A percentile compares a stretch with the other conserved stretches of the same genome.
Evolutionary conservation across 2,888 invertebrate species (phyloP).

Genomic region (Syritta pipiens): DNA sequence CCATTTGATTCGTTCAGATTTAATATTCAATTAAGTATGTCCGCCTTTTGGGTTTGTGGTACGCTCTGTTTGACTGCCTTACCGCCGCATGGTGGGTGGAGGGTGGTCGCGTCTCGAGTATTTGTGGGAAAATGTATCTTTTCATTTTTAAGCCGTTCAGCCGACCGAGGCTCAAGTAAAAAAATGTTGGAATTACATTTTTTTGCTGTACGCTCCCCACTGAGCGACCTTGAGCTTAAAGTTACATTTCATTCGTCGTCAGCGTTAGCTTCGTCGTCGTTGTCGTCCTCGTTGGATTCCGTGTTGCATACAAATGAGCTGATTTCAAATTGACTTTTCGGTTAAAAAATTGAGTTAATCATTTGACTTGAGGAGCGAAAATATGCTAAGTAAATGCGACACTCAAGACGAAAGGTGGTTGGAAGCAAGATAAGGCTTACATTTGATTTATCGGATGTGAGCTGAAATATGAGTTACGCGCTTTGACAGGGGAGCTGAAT

Average conservation of each 20-base stretch:
- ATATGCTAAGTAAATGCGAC: slow-evolving; percentile 23
- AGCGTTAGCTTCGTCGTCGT: no score
- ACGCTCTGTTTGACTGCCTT: background rate
- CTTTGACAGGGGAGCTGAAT: no score
- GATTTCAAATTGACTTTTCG: slow-evolving; percentile 48
- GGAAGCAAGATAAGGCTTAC: background rate
- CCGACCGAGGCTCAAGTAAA: background rate
- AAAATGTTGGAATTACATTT: background rate
- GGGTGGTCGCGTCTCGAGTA: no score
- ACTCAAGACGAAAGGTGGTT: background rate
- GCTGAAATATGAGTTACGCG: background rate
- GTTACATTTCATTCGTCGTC: no score
- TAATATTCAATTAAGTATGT: slow-evolving; percentile 67
- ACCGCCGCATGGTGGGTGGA: no score
- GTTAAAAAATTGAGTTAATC: slow-evolving; percentile 43
- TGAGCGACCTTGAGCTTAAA: background rate
- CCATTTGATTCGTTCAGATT: slow-evolving; percentile 67
- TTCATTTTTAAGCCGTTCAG: no score
- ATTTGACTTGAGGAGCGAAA: slow-evolving; percentile 37
- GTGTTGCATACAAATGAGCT: slow-evolving; percentile 54
- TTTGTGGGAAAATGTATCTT: no score
- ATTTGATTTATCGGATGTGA: background rate
- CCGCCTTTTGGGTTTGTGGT: slow-evolving; percentile 29
- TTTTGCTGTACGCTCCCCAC: background rate
- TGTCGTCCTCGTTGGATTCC: background rate